Percentiles rank a stretch among this genome's conserved stretches.
These are phyloP conservation scores for Alviniconcha marisindica DNA, from an alignment of 1,140 invertebrate species.

Conservation along the genomic window DNA sequence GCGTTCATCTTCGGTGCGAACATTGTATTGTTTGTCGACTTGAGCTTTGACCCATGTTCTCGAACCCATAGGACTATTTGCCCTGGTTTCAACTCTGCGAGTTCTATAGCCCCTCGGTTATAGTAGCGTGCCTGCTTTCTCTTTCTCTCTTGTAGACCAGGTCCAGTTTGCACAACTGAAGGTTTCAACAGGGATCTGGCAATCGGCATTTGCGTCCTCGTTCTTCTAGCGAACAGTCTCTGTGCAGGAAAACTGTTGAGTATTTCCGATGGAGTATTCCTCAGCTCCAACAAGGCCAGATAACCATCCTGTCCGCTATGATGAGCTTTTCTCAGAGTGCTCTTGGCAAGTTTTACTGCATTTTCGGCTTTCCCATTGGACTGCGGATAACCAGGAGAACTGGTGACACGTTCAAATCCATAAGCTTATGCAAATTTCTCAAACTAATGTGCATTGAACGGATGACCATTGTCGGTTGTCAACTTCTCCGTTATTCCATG, in stretches of 20 bases:
- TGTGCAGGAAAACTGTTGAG: background rate
- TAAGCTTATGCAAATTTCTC: background rate
- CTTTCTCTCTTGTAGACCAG: conserved; percentile 69
- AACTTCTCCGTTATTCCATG: background rate
- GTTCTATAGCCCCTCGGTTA: no score
- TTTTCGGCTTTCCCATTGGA: conserved; percentile 1
- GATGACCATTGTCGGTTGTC: background rate
- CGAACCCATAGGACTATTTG: background rate
- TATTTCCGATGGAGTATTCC: background rate
- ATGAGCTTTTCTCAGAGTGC: no score
- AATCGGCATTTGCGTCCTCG: background rate
- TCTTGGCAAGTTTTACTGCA: background rate
- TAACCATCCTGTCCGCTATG: no score
- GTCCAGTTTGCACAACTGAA: conserved; percentile 72
- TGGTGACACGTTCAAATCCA: no score
- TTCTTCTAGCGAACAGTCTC: conserved; percentile 1
- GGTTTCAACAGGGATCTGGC: background rate
- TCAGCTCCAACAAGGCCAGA: background rate
- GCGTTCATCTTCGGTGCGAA: no score
- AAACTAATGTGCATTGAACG: background rate
- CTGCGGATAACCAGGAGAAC: background rate
- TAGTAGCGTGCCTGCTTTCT: conserved; percentile 77
- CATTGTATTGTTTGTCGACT: no score
- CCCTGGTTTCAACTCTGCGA: no score
- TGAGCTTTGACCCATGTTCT: background rate